Conservation (phyloP, 2,113 vertebrate species). For the Hepsetus odoe region DNA sequence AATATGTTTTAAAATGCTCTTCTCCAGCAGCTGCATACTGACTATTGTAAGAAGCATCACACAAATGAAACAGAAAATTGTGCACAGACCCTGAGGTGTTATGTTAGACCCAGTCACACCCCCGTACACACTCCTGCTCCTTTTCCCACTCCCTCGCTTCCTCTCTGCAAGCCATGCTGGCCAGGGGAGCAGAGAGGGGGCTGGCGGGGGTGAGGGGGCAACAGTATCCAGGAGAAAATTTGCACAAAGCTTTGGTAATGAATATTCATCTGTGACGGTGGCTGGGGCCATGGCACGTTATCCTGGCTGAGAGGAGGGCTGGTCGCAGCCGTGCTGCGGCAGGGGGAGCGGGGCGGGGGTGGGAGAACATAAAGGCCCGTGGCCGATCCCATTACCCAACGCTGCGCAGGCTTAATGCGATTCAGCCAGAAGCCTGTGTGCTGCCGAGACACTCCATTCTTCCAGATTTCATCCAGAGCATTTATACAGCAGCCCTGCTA, state of each 20-base stretch:
- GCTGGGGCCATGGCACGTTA: conserved; percentile 53
- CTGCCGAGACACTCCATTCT: conserved; percentile 50
- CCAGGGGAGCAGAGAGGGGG: conserved; percentile 40
- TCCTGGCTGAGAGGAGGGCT: conserved; percentile 55
- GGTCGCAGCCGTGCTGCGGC: conserved; percentile 17
- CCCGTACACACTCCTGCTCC: conserved; percentile 46
- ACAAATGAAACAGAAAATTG: conserved; percentile 45
- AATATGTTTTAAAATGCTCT: not conserved
- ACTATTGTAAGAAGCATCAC: not conserved
- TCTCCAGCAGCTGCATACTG: not conserved
- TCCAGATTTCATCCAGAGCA: conserved; percentile 52
- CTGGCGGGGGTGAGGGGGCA: conserved; percentile 11
- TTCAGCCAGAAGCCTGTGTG: conserved; percentile 59
- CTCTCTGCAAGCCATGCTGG: conserved; percentile 43
- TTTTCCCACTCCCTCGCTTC: conserved; percentile 47
- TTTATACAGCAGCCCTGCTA: conserved; percentile 29
- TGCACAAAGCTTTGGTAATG: conserved; percentile 54
- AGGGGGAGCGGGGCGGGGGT: conserved; percentile 33
- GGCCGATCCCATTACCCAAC: conserved; percentile 62
- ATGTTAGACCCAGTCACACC: conserved; percentile 48
- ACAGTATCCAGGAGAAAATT: conserved; percentile 55
- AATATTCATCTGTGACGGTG: conserved; percentile 64
- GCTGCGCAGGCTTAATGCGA: conserved; percentile 61
- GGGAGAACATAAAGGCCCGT: conserved; percentile 59
- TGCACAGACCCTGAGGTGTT: conserved; percentile 49